Evolutionary conservation across 2,113 vertebrate species (phyloP).

Genomic region (Benitochromis conjunctus): DNA sequence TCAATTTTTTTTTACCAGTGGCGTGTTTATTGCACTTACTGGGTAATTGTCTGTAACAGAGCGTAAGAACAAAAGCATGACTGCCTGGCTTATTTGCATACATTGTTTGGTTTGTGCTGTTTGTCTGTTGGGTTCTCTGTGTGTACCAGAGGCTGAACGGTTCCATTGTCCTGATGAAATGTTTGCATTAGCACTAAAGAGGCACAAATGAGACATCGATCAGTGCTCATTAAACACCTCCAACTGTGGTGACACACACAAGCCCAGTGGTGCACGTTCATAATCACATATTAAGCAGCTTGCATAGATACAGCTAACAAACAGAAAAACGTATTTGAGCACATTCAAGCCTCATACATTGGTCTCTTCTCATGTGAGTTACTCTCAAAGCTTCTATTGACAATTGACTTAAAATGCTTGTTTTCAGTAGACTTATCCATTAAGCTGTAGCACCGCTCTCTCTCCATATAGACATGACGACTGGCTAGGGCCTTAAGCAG

Average conservation of each 20-base stretch:
- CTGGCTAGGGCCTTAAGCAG: conserved; percentile 64
- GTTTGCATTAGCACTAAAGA: conserved; percentile 64
- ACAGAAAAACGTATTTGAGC: conserved; percentile 17
- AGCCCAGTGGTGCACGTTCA: neutral
- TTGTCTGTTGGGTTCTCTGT: conserved; percentile 31
- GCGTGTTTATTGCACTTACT: neutral
- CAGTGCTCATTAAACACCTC: conserved; percentile 52
- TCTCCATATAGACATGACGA: conserved; percentile 43
- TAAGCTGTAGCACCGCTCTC: conserved; percentile 51
- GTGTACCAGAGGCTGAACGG: conserved; percentile 45
- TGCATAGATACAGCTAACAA: neutral
- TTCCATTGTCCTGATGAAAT: conserved; percentile 52
- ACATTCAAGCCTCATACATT: neutral
- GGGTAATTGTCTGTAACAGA: neutral
- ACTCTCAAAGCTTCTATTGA: conserved; percentile 41
- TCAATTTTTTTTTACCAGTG: neutral
- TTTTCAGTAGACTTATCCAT: conserved; percentile 57
- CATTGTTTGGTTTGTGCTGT: conserved; percentile 7
- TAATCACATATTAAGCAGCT: neutral
- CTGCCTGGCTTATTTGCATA: conserved; percentile 42
- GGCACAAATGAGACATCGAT: conserved; percentile 52
- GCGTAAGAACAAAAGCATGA: conserved; percentile 20
- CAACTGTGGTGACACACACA: conserved; percentile 18
- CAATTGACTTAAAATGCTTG: conserved; percentile 47
- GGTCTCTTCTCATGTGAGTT: neutral